Evolutionary conservation across 2,113 vertebrate species (phyloP).

Genomic region (Colinus virginianus): DNA sequence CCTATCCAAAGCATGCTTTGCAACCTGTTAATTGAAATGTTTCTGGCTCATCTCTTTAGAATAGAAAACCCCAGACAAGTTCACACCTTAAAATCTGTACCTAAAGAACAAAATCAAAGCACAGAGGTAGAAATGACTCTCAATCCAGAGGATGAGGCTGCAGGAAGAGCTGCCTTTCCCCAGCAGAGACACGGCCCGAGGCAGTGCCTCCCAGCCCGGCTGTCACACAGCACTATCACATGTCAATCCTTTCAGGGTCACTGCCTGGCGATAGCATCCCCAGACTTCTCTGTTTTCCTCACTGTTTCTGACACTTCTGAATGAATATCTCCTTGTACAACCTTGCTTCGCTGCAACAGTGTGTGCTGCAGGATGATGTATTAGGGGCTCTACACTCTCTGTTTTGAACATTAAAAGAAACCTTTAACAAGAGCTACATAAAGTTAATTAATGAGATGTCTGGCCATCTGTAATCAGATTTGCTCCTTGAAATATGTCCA

Average conservation of each 20-base stretch:
- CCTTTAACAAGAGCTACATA: background rate
- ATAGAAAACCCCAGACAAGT: background rate
- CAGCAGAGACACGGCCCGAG: background rate
- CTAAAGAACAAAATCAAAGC: conserved; percentile 25
- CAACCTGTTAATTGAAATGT: background rate
- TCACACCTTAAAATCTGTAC: background rate
- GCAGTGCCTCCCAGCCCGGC: background rate
- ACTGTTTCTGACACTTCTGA: background rate
- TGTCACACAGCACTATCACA: background rate
- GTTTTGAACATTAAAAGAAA: background rate
- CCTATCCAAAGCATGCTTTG: background rate
- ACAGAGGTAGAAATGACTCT: background rate
- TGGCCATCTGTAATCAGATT: background rate
- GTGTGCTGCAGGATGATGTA: background rate
- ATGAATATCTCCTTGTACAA: conserved; percentile 38
- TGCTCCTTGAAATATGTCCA: background rate
- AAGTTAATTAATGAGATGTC: background rate
- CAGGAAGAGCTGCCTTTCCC: background rate
- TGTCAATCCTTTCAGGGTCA: conserved; percentile 35
- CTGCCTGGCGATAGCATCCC: background rate
- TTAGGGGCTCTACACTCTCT: background rate
- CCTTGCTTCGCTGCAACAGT: background rate
- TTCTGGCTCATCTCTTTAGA: background rate
- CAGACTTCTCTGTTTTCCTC: conserved; percentile 1
- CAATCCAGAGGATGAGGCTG: background rate